Percentiles rank a stretch among this genome's conserved stretches.
Conservation (phyloP, 2,797 vertebrate genomes). For the Gymnothorax javanicus region DNA sequence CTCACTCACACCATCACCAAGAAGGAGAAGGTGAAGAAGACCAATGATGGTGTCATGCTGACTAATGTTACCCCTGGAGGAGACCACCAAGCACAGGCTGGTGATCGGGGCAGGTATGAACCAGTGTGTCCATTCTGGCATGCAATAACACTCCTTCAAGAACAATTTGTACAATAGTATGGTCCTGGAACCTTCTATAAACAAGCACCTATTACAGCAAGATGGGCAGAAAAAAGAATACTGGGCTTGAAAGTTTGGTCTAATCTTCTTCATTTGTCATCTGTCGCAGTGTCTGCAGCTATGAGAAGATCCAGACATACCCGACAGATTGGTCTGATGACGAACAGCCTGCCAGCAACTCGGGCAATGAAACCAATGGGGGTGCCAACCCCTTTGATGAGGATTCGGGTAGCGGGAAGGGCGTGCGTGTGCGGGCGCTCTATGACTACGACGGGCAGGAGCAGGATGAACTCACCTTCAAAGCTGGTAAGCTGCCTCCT, state of each 20-base stretch:
- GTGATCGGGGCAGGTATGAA: conserved; percentile 86
- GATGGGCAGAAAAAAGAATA: background rate
- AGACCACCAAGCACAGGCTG: conserved; percentile 83
- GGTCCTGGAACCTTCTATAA: background rate
- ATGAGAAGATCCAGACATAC: conserved; percentile 89
- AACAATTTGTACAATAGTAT: background rate
- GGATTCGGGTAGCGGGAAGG: conserved; percentile 69
- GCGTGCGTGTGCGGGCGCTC: conserved; percentile 87
- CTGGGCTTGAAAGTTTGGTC: background rate
- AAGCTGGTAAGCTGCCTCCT: conserved; percentile 78
- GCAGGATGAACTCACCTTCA: conserved; percentile 95
- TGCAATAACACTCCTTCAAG: conserved; percentile 2
- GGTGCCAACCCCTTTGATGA: conserved; percentile 91
- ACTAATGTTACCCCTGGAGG: conserved; percentile 79
- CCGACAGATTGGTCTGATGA: conserved; percentile 95
- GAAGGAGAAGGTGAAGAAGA: conserved; percentile 87
- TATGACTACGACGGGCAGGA: conserved; percentile 98
- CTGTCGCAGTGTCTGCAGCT: conserved; percentile 89
- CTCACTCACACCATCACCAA: conserved; percentile 83
- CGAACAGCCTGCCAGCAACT: conserved; percentile 82
- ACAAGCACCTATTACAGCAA: background rate
- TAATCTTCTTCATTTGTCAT: background rate
- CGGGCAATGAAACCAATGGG: conserved; percentile 84
- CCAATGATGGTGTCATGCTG: conserved; percentile 76
- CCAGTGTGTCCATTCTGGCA: background rate